Base-by-base conservation (phyloP, 1,140 invertebrate genomes). In the Drosophila lacteicornis region DNA sequence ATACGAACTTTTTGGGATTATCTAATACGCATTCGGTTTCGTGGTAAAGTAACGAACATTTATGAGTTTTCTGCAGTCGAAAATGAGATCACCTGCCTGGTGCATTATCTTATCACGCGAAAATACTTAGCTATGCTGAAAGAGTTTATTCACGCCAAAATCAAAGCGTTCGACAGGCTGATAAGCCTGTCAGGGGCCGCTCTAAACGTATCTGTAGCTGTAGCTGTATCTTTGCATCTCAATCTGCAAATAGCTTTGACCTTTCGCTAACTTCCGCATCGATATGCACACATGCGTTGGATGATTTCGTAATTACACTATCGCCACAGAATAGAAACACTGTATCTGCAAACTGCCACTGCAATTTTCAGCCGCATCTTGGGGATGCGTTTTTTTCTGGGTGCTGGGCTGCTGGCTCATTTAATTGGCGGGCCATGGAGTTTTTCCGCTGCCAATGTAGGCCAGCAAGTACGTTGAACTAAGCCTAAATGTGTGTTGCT, bases 381-480 rank as follows among this genome's bases (percentile, higher is more conserved):
- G 38, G 17, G 40, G 58, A 58, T 81, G 36, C 71, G 46, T 79
- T 73, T 55, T 57, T 73, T 55, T 61, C 56, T 58, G 60, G 33
- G 22, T 25, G 22, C 22, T 25, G 22, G 75, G 40, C 57, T 62
- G 55, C 68, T 75, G 61, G 61, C 62, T 80, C 71, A 65, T 81
- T 81, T 81, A 77, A 81, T 81, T 77, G 79, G 68, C 45, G 53
- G 67, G 47, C 36, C 40, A 80, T 62, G 69, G 63, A 73, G 61
- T 66, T 79, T 66, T 55, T 79, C 47, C 71, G 57, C 45, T 70
- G 57, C 17, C 59, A 88, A 91, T 91, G 79, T 91, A 88, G 88
- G 88, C 83, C 88, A 91, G 70, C 81, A 85, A 91, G 88, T 91
- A 76, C 88, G 75, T 91, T 91, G 88, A 91, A 91, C 88, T 91